Evolutionary conservation across 2,113 vertebrate species (phyloP), one percentile per base, ranked within the genome.

Genomic region (Melanostigma gelatinosum): DNA sequence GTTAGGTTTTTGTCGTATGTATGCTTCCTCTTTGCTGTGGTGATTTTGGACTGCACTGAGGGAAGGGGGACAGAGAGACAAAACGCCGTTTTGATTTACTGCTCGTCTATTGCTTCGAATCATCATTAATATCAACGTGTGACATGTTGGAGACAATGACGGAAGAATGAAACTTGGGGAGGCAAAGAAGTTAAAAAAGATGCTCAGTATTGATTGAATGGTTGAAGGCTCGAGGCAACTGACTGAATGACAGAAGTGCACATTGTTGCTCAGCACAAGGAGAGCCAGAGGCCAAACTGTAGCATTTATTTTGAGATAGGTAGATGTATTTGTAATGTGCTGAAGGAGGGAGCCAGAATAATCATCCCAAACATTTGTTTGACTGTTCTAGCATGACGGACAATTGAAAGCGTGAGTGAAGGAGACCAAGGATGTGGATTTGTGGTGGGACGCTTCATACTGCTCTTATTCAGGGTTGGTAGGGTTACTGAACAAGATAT

Each of bases 131-230:
- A 64, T 22, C 77, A 74, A 78, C 63, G 12, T 63, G 12, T 50
- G 16, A 24, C 55, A 70, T 63, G 24, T n/a, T 27, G 61, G 22
- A 55, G 54, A 65, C 42, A 76, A 40, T 20, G 36, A 57, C 2
- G 11, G 24, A 40, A 55, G 18, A 46, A 63, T 55, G 42, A 48
- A 44, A 50, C 4, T 10, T 57, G 18, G 38, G 44, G 67, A 64
- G n/a, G 58, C 29, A 52, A 66, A 75, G 18, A 50, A 36, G 48
- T 57, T 65, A 18, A 46, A 64, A 75, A 73, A 72, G 69, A 72
- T 62, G 32, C 57, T 63, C 34, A 42, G 7, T 57, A 87, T 72
- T 71, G 82, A 86, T 32, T 40, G 68, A 80, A 64, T 36, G 72
- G 50, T 50, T 27, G 52, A 50, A 80, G 72, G 22, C 46, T 22